A percentile compares a stretch with the other conserved stretches of the same genome.
phyloP scores from a whole-genome alignment of 2,113 vertebrate genomes.

The Trichechus manatus region DNA sequence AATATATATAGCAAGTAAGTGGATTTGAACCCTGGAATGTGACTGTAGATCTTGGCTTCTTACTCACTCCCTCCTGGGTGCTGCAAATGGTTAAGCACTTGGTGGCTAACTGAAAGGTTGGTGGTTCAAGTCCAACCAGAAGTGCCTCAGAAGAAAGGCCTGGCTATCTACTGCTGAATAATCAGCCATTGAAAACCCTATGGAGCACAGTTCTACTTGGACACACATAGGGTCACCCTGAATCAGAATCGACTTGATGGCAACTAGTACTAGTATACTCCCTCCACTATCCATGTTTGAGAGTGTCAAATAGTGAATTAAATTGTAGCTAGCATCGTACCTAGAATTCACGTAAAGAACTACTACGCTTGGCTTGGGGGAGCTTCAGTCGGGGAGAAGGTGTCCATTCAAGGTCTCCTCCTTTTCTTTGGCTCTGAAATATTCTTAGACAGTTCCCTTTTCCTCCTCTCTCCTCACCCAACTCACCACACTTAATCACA shows the following conservation, averaged over 20 bases:
- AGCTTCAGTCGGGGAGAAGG: not conserved
- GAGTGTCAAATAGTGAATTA: not conserved
- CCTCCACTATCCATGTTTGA: rapidly evolving
- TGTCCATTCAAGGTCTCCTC: rapidly evolving
- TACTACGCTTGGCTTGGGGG: rapidly evolving
- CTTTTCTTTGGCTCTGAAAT: not conserved
- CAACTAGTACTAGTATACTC: too few species aligned
- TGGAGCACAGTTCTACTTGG: too few species aligned
- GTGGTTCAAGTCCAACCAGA: too few species aligned
- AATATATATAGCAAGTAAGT: not conserved
- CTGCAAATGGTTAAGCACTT: too few species aligned
- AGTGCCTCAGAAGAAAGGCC: too few species aligned
- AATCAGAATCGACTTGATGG: too few species aligned
- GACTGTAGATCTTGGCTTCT: not conserved
- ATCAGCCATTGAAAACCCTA: too few species aligned
- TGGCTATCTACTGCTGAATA: too few species aligned
- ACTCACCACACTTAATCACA: not conserved
- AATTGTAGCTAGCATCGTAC: not conserved
- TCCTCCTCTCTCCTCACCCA: not conserved
- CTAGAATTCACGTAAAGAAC: not conserved
- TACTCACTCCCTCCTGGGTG: too few species aligned
- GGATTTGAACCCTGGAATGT: not conserved
- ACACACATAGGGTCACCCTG: too few species aligned
- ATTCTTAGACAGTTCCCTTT: not conserved
- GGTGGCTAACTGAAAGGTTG: too few species aligned